Conservation (phyloP, 2,113 vertebrate genomes). For the Otus sunia region DNA sequence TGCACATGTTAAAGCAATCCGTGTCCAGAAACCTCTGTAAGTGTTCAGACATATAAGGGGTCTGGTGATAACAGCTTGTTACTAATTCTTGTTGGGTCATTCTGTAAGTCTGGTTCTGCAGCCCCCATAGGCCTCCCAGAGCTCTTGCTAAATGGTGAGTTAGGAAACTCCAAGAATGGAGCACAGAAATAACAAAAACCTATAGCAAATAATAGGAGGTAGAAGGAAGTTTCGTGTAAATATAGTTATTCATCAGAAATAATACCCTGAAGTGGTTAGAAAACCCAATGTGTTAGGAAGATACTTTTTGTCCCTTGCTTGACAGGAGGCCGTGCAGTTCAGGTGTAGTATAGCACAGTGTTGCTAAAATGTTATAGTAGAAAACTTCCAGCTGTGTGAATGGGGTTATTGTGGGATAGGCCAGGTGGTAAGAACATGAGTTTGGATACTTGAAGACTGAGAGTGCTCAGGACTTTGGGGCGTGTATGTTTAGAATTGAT, state of each 20-base stretch:
- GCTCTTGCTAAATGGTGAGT: background rate
- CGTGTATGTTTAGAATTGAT: background rate
- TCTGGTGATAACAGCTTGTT: background rate
- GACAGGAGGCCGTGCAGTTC: background rate
- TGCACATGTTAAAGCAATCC: background rate
- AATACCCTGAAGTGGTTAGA: background rate
- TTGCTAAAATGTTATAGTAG: background rate
- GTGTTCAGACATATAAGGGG: background rate
- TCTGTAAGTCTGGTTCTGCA: background rate
- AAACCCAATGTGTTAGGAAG: background rate
- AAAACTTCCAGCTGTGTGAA: background rate
- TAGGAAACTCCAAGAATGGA: background rate
- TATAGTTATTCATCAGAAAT: background rate
- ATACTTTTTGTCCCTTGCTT: background rate
- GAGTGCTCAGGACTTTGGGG: background rate
- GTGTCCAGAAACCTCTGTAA: background rate
- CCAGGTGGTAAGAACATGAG: background rate
- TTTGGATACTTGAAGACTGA: background rate
- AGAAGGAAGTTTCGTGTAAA: background rate
- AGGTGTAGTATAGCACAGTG: background rate
- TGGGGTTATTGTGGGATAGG: background rate
- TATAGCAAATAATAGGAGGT: background rate
- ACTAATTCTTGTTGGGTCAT: background rate
- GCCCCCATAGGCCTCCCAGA: background rate
- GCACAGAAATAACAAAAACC: background rate